Percentiles rank a stretch among this genome's conserved stretches.
phyloP scores from a whole-genome alignment of 1,140 invertebrate species.

The Sycophaga agraensis region DNA sequence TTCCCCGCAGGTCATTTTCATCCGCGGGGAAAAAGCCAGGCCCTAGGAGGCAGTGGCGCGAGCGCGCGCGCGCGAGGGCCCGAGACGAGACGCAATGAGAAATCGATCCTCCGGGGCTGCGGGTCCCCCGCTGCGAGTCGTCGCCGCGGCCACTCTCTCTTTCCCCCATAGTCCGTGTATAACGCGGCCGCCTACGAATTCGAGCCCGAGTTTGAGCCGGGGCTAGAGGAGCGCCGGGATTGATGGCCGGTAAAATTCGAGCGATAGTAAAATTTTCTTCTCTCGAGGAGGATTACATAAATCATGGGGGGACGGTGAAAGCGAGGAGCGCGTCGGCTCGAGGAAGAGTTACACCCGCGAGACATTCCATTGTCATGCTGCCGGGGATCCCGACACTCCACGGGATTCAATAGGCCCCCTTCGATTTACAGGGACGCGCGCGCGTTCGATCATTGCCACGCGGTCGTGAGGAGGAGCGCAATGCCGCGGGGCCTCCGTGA shows the following conservation, averaged over 20 bases:
- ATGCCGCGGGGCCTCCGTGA: neutral
- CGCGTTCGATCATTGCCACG: too few relatives aligned
- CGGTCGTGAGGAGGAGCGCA: neutral
- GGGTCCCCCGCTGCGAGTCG: neutral
- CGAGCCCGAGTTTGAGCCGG: too few relatives aligned
- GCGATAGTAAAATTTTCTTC: constrained; percentile 18
- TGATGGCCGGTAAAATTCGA: constrained; percentile 16
- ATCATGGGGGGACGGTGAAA: constrained; percentile 4
- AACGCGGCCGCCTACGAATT: too few relatives aligned
- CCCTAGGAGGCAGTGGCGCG: neutral
- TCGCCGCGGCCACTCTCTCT: neutral
- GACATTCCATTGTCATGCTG: constrained; percentile 7
- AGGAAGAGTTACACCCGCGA: neutral
- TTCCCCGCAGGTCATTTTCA: too few relatives aligned
- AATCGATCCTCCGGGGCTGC: constrained; percentile 2
- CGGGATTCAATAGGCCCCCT: neutral
- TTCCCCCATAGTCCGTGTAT: neutral
- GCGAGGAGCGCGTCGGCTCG: too few relatives aligned
- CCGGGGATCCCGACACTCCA: neutral
- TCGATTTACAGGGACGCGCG: too few relatives aligned
- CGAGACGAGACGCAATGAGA: constrained; percentile 8
- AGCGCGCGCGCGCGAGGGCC: too few relatives aligned
- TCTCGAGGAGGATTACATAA: constrained; percentile 21
- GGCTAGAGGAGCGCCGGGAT: constrained; percentile 3
- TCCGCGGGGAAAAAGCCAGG: too few relatives aligned